Evolutionary conservation across 2,113 vertebrate species (phyloP).

Genomic region (Mixornis gularis): DNA sequence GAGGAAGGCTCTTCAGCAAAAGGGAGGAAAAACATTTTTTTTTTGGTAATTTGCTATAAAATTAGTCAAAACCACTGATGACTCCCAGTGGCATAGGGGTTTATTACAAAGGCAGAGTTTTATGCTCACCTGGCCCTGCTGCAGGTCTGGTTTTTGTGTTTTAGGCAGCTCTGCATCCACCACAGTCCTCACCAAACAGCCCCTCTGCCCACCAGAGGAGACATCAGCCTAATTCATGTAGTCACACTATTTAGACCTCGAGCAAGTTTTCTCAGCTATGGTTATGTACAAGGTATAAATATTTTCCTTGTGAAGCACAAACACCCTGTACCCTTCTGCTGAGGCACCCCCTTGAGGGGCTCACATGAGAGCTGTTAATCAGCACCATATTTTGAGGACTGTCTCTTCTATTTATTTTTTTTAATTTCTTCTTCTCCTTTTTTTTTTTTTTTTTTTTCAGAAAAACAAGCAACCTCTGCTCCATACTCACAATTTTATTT

Average conservation of each 20-base stretch:
- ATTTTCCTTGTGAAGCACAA: slow-evolving; percentile 36
- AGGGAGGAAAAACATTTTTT: background rate
- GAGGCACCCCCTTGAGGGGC: background rate
- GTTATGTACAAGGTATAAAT: slow-evolving; percentile 22
- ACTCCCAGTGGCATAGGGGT: background rate
- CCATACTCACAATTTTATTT: background rate
- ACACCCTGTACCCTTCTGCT: background rate
- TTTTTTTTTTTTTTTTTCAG: fast-evolving
- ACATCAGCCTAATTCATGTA: background rate
- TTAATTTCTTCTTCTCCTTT: background rate
- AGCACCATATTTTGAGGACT: slow-evolving; percentile 14
- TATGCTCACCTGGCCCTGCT: background rate
- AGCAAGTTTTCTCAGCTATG: slow-evolving; percentile 25
- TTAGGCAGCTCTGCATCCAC: background rate
- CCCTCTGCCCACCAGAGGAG: background rate
- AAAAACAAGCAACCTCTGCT: background rate
- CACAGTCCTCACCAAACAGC: background rate
- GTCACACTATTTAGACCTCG: background rate
- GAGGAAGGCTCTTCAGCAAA: background rate
- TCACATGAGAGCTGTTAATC: background rate
- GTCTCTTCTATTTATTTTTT: background rate
- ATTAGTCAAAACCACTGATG: background rate
- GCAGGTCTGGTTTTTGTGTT: background rate
- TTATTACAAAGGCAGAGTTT: background rate
- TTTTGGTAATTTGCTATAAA: background rate